Evolutionary conservation across 2,888 invertebrate species (phyloP), one percentile per base, ranked within the genome.

Genomic region (Idaea dimidiata): DNA sequence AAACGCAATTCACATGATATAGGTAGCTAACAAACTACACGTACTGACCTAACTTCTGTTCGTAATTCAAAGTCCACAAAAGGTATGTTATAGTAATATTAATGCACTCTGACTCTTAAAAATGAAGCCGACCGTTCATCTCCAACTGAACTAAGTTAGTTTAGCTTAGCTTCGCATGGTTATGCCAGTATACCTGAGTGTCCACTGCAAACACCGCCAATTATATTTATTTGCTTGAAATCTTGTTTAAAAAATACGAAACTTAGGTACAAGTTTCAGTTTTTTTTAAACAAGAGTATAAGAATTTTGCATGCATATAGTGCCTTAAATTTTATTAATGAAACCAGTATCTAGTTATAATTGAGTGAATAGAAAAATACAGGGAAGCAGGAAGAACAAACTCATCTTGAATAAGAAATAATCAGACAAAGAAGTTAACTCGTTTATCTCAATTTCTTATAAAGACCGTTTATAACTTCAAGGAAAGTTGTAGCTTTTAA

Each of bases 361-460:
- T 43, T 43, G 43, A 43, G 24, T 24, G 24, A 24, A 24, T 24
- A 24, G 24, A 3, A 24, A 43, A 43, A 43, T 43, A 14, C 43
- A 43, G 43, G n/a, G n/a, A 54, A 5, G 43, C 18, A 58, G 58
- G 14, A 31, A 53, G 57, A 62, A 63, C 62, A 62, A 57, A 58
- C 61, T 59, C 59, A 63, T 63, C 65, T 62, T 64, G 64, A 64
- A 61, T 66, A 65, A 66, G 65, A 66, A 66, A 66, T 65, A 66
- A 66, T 65, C 66, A 65, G 57, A 54, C 33, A 43, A 56, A 61
- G 57, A 66, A 61, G 56, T 61, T 59, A 14, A 17, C 53, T 64
- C 63, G 62, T 69, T 64, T 59, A 18, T 68, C 59, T 66, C 65
- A 65, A 66, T 69, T 69, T 64, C 57, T 62, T 62, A 61, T 62